phyloP scores from a whole-genome alignment of 2,888 invertebrate genomes.

The Tinea pellionella region DNA sequence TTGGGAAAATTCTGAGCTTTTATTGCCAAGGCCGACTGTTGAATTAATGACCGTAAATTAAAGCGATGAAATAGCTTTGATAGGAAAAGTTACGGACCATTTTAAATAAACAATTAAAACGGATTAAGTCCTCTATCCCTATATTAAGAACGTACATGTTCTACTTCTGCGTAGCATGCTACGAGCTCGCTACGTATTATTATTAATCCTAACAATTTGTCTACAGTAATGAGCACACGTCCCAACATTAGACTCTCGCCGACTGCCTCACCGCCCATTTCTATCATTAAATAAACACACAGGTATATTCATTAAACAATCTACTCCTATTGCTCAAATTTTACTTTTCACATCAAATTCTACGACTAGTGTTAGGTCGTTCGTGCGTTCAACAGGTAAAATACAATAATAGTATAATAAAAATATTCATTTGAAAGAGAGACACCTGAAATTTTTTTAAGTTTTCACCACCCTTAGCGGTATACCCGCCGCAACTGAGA shows the following conservation, averaged over 20 bases:
- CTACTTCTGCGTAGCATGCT: neutral
- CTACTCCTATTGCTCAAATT: neutral
- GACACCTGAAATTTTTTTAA: neutral
- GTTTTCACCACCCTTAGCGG: neutral
- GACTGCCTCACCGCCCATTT: neutral
- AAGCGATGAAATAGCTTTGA: conserved; percentile 6
- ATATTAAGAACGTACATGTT: too few relatives aligned
- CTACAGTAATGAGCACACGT: neutral
- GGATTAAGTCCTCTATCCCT: neutral
- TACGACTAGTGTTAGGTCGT: neutral
- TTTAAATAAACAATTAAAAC: neutral
- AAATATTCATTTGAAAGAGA: neutral
- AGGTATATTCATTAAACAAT: neutral
- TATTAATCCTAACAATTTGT: neutral
- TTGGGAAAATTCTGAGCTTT: conserved; percentile 3
- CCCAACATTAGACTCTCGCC: neutral
- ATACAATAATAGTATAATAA: neutral
- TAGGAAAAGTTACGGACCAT: neutral
- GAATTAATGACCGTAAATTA: conserved; percentile 5
- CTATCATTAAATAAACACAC: neutral
- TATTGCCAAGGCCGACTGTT: conserved; percentile 2
- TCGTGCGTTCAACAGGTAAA: neutral
- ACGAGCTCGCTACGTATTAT: neutral
- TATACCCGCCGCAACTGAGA: neutral
- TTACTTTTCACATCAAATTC: neutral